Base-by-base conservation (phyloP, 2,797 vertebrate species). In the Artibeus lituratus region DNA sequence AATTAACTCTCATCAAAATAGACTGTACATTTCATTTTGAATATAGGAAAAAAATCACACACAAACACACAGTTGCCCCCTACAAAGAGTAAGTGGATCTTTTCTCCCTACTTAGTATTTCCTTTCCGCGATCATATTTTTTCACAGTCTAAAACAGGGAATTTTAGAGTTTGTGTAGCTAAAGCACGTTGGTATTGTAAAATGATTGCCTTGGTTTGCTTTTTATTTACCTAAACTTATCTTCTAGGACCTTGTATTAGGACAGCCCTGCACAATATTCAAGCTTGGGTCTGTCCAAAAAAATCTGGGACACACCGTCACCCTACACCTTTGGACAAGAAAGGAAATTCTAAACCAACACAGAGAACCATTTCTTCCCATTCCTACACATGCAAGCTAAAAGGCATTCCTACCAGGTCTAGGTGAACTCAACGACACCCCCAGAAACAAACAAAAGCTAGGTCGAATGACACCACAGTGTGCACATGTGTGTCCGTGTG, bases 311-410 rank as follows among this genome's bases (percentile, higher is more conserved):
- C 92, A 94, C 24, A 15, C 1, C 74, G 70, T 86, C 81, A 96
- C n/a, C 69, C 80, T 96, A 96, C 7, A 86, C 83, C 65, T 96
- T 93, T 69, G 85, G 44, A 93, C 21, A 70, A 76, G 29, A 94
- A 95, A 93, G 88, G 92, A 94, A 88, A 96, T 69, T 78, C 59
- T 78, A 96, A 96, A 88, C 87, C 51, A n/a, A 67, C 24, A 70
- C 55, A 91, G n/a, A 92, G 74, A 94, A 95, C 69, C 55, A 18
- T 57, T 91, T 76, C 67, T 89, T 94, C 47, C 91, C 82, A 62
- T 90, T 89, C 89, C 70, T n/a, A 87, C 57, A 78, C 67, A 80
- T 62, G 87, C 29, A 65, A 88, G 72, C 70, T 39, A 85, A 86
- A 94, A 95, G 90, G 42, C 76, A 93, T 70, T 82, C 93, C 67